A percentile compares a stretch with the other conserved stretches of the same genome.
Conservation (phyloP, 2,888 invertebrate genomes). For the Melangyna quadrimaculata region DNA sequence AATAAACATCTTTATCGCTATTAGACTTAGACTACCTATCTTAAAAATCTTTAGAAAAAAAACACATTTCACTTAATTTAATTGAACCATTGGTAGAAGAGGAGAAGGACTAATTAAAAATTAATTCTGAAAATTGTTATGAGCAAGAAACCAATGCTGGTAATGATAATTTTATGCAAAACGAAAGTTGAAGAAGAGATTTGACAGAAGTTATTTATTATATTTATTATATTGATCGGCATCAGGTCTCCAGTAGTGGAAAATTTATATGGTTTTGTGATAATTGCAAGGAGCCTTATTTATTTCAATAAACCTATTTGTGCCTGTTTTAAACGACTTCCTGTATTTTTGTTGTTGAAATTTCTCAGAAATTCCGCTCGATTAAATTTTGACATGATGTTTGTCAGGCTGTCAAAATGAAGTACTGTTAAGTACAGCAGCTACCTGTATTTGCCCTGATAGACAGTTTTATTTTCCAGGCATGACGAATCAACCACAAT, state of each 20-base stretch:
- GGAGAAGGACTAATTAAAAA: background rate
- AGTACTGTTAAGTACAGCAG: no score
- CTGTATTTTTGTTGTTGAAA: no score
- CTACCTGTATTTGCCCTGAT: no score
- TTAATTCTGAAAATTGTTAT: constrained; percentile 1
- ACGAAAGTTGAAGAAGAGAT: background rate
- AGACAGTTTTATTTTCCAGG: no score
- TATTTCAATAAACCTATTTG: no score
- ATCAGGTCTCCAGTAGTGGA: background rate
- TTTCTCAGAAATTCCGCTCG: no score
- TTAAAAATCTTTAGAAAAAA: constrained; percentile 2
- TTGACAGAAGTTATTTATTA: background rate
- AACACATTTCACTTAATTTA: background rate
- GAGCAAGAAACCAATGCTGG: background rate
- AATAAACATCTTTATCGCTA: constrained; percentile 34
- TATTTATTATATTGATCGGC: background rate
- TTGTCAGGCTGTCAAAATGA: no score
- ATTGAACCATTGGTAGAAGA: background rate
- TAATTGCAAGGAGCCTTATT: no score
- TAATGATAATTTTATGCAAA: constrained; percentile 10
- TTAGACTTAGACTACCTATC: background rate
- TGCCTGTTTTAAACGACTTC: no score
- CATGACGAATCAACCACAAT: no score
- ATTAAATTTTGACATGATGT: no score
- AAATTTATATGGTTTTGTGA: background rate